Percentiles rank a stretch among this genome's conserved stretches.
phyloP scores from a whole-genome alignment of 2,888 invertebrate genomes.

The Heteropelma amictum region DNA sequence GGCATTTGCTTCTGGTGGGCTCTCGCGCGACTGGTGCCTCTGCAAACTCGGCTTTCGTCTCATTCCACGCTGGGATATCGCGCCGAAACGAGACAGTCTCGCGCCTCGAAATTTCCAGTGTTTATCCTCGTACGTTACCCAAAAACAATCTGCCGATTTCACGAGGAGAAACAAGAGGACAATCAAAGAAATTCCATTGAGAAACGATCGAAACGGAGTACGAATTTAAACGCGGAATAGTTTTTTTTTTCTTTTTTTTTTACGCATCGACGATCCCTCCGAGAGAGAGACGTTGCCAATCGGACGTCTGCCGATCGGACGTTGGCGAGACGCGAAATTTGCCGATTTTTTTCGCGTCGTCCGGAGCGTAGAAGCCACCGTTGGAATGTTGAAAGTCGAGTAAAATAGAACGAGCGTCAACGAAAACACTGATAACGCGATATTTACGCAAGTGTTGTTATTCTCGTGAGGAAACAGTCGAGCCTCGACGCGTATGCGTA shows the following conservation, averaged over 20 bases:
- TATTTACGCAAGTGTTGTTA: constrained; percentile 16
- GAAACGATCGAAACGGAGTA: no score
- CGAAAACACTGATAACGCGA: constrained; percentile 30
- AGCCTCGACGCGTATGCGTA: constrained; percentile 19
- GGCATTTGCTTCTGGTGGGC: constrained; percentile 14
- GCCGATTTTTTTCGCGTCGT: no score
- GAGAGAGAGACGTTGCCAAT: no score
- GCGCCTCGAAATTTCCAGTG: constrained; percentile 1
- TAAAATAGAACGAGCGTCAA: constrained; percentile 3
- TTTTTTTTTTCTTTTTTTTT: no score
- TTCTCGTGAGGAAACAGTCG: constrained; percentile 31
- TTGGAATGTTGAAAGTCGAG: constrained; percentile 1
- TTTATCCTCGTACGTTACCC: neutral
- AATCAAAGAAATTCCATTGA: no score
- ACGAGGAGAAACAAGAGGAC: no score
- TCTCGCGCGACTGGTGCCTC: constrained; percentile 19
- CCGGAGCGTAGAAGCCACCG: neutral
- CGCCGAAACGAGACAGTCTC: constrained; percentile 40
- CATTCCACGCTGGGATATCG: constrained; percentile 54
- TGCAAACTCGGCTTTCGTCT: constrained; percentile 32
- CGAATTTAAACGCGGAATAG: no score
- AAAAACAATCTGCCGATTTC: neutral
- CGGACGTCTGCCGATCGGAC: no score
- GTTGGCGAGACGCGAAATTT: no score
- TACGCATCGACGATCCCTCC: no score